A percentile compares a stretch with the other conserved stretches of the same genome.
These are phyloP conservation scores for Clunio marinus DNA, from an alignment of 2,888 invertebrate species.

Conservation along the genomic window DNA sequence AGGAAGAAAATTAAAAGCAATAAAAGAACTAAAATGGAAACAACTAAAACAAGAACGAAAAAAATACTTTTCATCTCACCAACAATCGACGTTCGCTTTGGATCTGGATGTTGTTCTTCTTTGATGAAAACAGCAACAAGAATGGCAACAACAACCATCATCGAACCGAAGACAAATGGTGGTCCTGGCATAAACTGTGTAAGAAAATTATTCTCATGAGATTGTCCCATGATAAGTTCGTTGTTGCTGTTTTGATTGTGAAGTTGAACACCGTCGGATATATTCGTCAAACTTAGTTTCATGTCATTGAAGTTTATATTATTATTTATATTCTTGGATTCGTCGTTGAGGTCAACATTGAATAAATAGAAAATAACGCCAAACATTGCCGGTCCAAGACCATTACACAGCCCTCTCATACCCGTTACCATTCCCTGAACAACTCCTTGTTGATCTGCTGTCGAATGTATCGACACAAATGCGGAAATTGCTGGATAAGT, in stretches of 20 bases:
- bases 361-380: conserved; percentile 98
- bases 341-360: conserved; percentile 92
- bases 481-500: conserved; percentile 99
- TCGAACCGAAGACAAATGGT: conserved; percentile 95
- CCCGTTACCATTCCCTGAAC: conserved; percentile 99
- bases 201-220: conserved; percentile 40
- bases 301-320: conserved; percentile 39
- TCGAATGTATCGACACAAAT: conserved; percentile 95
- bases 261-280: conserved; percentile 32
- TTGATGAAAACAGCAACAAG: conserved; percentile 86
- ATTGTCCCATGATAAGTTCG: conserved; percentile 42
- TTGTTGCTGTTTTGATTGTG: conserved; percentile 42
- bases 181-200: conserved; percentile 88
- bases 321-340: conserved; percentile 49
- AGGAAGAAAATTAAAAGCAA: neutral
- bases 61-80: conserved; percentile 38
- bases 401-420: conserved; percentile 95
- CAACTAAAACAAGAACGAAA: neutral
- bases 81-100: conserved; percentile 29
- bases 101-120: conserved; percentile 53
- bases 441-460: conserved; percentile 91
- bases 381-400: conserved; percentile 96
- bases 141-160: conserved; percentile 93
- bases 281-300: neutral
- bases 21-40: neutral